Percentiles rank a stretch among this genome's conserved stretches.
phyloP scores from a whole-genome alignment of 2,888 invertebrate genomes.

The Plebejus argus region DNA sequence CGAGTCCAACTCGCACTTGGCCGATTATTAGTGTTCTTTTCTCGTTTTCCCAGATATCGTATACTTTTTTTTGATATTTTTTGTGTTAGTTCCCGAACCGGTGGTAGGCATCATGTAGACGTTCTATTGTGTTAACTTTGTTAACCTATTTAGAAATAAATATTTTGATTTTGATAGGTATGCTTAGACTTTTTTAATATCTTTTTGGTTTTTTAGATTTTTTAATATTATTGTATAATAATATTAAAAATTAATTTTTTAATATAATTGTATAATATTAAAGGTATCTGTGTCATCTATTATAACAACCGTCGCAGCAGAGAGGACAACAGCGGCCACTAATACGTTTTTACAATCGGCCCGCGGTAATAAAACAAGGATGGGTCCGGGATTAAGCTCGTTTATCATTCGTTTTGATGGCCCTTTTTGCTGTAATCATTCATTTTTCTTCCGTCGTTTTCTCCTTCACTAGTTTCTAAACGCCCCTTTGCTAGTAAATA shows the following conservation, averaged over 20 bases:
- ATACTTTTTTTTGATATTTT: no score
- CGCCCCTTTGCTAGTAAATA: constrained; percentile 65
- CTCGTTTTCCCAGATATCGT: no score
- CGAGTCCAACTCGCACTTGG: no score
- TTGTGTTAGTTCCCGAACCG: no score
- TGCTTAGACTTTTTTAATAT: no score
- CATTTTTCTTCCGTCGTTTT: constrained; percentile 79
- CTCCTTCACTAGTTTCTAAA: constrained; percentile 75
- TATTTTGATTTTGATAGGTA: no score
- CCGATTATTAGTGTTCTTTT: no score
- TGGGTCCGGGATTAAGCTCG: constrained; percentile 77
- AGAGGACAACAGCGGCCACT: constrained; percentile 58
- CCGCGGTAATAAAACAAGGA: constrained; percentile 78
- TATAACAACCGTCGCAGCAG: constrained; percentile 5
- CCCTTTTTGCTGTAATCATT: constrained; percentile 80
- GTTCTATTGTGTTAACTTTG: no score
- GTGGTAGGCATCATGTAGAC: no score
- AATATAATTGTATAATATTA: neutral
- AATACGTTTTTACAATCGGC: constrained; percentile 80
- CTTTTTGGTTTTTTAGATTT: neutral
- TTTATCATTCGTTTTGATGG: constrained; percentile 80
- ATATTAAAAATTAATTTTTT: no score
- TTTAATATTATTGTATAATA: neutral
- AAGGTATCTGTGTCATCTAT: neutral
- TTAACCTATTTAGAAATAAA: no score